Evolutionary conservation across 2,113 vertebrate genomes (phyloP).

Genomic region (Manacus vitellinus): DNA sequence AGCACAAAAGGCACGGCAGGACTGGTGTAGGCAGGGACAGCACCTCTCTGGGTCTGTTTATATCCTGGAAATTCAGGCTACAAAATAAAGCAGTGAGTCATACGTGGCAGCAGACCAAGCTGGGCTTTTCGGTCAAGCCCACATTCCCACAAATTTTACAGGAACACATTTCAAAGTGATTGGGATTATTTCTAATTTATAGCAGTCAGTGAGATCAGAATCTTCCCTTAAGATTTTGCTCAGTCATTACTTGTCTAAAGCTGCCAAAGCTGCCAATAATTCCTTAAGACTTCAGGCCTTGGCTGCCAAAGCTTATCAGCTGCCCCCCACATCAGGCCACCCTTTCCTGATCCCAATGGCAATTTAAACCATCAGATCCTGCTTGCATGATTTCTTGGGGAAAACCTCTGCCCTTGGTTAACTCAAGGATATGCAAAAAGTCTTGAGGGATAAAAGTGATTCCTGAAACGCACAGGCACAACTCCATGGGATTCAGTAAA

Average conservation of each 20-base stretch:
- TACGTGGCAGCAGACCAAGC: neutral
- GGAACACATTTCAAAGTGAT: neutral
- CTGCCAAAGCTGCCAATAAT: neutral
- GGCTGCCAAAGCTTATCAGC: neutral
- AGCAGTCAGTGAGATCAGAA: neutral
- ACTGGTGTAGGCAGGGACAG: neutral
- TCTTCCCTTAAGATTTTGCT: neutral
- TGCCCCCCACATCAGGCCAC: neutral
- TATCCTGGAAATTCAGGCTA: neutral
- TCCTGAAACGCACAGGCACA: neutral
- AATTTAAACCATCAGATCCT: neutral
- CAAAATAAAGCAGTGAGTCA: conserved; percentile 4
- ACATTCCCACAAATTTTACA: neutral
- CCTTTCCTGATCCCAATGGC: neutral
- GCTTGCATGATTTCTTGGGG: neutral
- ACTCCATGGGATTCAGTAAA: neutral
- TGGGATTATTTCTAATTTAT: neutral
- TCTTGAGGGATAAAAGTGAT: neutral
- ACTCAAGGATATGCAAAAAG: neutral
- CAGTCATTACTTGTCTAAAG: neutral
- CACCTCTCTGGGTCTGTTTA: neutral
- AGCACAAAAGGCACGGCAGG: neutral
- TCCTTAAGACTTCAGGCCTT: neutral
- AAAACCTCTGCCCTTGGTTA: neutral
- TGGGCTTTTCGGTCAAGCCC: neutral